Evolutionary conservation across 2,797 vertebrate genomes (phyloP).

Genomic region (Xenops minutus): DNA sequence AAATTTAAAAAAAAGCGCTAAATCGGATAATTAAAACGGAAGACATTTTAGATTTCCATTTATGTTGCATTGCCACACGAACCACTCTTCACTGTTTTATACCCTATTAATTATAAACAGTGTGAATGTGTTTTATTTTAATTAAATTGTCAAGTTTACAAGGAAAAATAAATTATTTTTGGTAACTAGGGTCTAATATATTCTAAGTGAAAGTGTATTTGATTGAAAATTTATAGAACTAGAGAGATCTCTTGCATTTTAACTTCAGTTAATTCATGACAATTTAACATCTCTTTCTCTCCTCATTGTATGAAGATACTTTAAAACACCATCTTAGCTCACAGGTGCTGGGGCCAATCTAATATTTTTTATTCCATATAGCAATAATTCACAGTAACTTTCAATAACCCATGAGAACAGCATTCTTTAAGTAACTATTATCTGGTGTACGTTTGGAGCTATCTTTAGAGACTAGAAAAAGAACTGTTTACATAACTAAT

Average conservation of each 20-base stretch:
- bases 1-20: background rate
- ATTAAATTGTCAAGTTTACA: conserved; percentile 1
- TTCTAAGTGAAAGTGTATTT: background rate
- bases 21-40: background rate
- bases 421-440: background rate
- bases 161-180: conserved; percentile 7
- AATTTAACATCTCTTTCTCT: background rate
- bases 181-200: background rate
- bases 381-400: background rate
- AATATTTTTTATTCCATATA: background rate
- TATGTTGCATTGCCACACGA: background rate
- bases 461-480: background rate
- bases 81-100: background rate
- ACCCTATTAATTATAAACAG: conserved; percentile 4
- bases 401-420: background rate
- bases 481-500: background rate
- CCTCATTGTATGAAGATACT: background rate
- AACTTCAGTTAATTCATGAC: background rate
- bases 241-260: background rate
- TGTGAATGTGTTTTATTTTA: conserved; percentile 22
- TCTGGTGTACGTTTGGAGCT: background rate
- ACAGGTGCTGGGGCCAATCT: background rate
- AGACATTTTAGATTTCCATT: background rate
- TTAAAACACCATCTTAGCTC: background rate
- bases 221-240: background rate